Percentiles rank a stretch among this genome's conserved stretches.
phyloP scores from a whole-genome alignment of 1,140 invertebrate genomes.

The Muscidifurax raptorellus region DNA sequence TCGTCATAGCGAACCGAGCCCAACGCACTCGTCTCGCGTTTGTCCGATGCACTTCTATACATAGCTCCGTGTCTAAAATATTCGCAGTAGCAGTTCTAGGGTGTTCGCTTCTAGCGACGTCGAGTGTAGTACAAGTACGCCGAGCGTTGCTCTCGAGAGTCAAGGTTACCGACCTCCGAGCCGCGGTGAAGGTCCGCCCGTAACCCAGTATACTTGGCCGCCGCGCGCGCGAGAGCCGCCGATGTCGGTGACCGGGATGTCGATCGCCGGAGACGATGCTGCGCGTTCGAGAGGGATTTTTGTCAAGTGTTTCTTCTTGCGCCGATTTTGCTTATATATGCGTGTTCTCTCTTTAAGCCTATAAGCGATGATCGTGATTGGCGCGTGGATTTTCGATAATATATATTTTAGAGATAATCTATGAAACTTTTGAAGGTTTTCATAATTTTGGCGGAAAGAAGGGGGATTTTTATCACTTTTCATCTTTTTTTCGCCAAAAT shows the following conservation, averaged over 20 bases:
- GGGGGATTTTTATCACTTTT: no score
- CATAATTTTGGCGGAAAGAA: no score
- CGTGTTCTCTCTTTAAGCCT: no score
- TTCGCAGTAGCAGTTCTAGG: conserved; percentile 2
- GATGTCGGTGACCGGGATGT: conserved; percentile 68
- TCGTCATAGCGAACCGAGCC: neutral
- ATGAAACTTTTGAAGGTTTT: no score
- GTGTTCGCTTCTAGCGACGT: neutral
- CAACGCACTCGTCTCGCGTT: neutral
- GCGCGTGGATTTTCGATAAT: no score
- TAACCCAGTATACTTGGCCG: conserved; percentile 60
- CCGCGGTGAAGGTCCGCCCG: conserved; percentile 65
- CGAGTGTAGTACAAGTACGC: conserved; percentile 23
- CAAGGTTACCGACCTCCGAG: conserved; percentile 59
- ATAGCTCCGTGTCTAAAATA: conserved; percentile 38
- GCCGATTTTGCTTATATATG: no score
- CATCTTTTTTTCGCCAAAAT: no score
- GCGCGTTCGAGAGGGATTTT: neutral
- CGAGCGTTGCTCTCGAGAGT: conserved; percentile 49
- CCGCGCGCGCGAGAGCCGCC: conserved; percentile 57
- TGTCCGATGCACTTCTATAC: neutral
- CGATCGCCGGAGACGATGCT: conserved; percentile 51
- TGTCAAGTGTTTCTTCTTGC: no score
- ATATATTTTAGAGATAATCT: no score
- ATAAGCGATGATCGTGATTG: no score